Base-by-base conservation (phyloP, 2,797 vertebrate genomes). In the Sylvilagus floridanus region DNA sequence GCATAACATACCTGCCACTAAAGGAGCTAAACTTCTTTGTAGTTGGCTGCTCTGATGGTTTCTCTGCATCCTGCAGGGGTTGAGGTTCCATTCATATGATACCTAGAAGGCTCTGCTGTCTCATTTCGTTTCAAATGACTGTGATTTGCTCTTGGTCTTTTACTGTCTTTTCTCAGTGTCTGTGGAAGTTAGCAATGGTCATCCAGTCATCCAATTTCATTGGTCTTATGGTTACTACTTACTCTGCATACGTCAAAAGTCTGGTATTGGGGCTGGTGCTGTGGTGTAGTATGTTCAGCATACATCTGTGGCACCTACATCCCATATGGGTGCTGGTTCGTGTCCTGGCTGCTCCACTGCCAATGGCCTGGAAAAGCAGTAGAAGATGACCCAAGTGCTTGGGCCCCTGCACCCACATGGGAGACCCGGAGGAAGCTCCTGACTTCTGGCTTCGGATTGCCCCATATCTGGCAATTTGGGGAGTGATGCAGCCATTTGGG, bases 121-220 rank as follows among this genome's bases (percentile, higher is more conserved):
- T n/a, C 32, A 60, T 12, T 65, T 92, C 47, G 54, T 37, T 85
- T 63, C 50, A 88, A n/a, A 88, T 60, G 68, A 50, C 57, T 90
- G 11, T 54, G 68, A 77, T 68, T 88, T 90, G 73, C n/a, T 57
- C 63, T 82, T 30, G 76, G 62, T 50, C 50, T 72, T 94, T 92
- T 85, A 68, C 66, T 85, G 21, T 85, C 24, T 88, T 90, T 84
- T 62, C 57, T 65, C 83, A 60, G 52, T 78, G 54, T 84, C 84
- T 19, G 26, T 72, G 69, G 57, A 72, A 21, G 28, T 93, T 73
- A 68, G 77, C 13, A 77, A 77, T 37, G 76, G 22, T 65, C 57
- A 60, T 69, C 5, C 37, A 37, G 37, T 37, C 35, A 35, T 35
- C 63, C 65, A 35, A 14, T 87, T 94, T 87, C 83, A 8, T n/a